phyloP scores from a whole-genome alignment of 2,888 invertebrate genomes.

The Diachrysia chrysitis region DNA sequence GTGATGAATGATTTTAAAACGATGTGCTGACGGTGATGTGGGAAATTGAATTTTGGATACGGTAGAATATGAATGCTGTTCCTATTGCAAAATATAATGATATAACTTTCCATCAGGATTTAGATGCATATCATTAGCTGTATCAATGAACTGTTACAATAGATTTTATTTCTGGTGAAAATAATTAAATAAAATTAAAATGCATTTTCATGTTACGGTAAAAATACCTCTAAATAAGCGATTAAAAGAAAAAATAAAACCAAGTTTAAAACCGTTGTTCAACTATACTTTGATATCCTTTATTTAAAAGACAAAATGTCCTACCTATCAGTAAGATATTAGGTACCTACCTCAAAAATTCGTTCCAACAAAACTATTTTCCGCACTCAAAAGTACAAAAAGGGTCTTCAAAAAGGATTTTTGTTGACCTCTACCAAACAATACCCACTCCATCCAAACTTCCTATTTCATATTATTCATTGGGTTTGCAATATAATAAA shows the following conservation, averaged over 20 bases:
- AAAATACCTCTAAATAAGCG: too few species aligned
- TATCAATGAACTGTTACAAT: not conserved
- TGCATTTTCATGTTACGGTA: too few species aligned
- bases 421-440: slow-evolving; percentile 8
- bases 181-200: too few species aligned
- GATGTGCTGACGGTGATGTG: slow-evolving; percentile 61
- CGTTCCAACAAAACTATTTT: not conserved
- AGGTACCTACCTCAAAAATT: not conserved
- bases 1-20: slow-evolving; percentile 86
- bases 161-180: not conserved
- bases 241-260: too few species aligned
- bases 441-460: slow-evolving; percentile 26
- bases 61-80: slow-evolving; percentile 5
- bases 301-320: not conserved
- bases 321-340: not conserved
- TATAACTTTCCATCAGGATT: not conserved
- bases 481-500: slow-evolving; percentile 66
- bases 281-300: too few species aligned
- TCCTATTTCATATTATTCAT: slow-evolving; percentile 21
- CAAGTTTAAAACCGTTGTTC: too few species aligned
- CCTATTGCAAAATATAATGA: not conserved
- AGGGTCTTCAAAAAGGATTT: not conserved
- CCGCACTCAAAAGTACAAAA: not conserved
- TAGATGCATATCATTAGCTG: not conserved
- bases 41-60: slow-evolving; percentile 21